Percentiles rank a stretch among this genome's conserved stretches.
Conservation (phyloP, 2,797 vertebrate genomes). For the Crenuchus spilurus region DNA sequence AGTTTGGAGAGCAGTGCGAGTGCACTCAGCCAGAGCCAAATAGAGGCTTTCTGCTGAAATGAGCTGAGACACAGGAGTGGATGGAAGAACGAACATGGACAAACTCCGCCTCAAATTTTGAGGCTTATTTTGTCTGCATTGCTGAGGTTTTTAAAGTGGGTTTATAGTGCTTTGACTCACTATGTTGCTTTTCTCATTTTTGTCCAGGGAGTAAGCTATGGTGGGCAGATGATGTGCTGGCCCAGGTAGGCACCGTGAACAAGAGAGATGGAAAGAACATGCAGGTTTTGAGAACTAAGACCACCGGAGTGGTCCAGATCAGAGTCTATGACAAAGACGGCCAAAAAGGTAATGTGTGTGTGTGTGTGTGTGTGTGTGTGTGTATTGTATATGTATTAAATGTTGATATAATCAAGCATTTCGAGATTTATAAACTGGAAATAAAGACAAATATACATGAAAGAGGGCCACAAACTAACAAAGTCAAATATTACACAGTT, state of each 20-base stretch:
- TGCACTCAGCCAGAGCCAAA: background rate
- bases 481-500: no score
- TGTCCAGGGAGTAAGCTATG: conserved; percentile 82
- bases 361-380: no score
- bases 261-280: conserved; percentile 83
- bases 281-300: conserved; percentile 80
- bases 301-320: conserved; percentile 84
- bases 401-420: no score
- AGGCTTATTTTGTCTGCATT: background rate
- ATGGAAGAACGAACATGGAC: background rate
- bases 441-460: no score
- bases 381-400: no score
- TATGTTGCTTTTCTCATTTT: background rate
- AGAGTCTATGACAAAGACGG: conserved; percentile 84
- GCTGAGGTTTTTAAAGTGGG: background rate
- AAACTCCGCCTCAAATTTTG: background rate
- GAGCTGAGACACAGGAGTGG: background rate
- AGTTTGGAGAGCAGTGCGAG: background rate
- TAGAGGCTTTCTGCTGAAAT: background rate
- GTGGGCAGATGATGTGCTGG: conserved; percentile 86
- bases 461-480: no score
- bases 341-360: conserved; percentile 77
- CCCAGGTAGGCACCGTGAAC: conserved; percentile 82
- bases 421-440: no score
- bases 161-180: background rate